These are phyloP conservation scores for Drosophila leonis DNA, from an alignment of 2,888 invertebrate species.

Conservation along the genomic window DNA sequence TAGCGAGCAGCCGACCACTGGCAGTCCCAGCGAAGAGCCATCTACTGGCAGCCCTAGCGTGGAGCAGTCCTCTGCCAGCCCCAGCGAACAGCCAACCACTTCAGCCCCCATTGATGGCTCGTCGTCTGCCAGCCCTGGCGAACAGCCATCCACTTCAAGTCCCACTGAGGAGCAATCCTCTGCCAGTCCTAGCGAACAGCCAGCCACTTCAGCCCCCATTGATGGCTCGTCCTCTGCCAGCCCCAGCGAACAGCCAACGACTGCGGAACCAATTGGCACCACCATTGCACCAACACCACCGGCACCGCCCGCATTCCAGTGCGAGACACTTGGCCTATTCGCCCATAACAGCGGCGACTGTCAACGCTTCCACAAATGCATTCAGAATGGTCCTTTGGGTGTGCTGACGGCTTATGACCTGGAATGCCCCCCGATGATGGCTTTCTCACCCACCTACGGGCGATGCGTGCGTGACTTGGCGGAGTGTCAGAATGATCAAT, in stretches of 20 bases:
- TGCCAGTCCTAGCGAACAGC: slow-evolving; percentile 1
- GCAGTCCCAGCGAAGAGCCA: not conserved
- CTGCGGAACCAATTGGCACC: slow-evolving; percentile 15
- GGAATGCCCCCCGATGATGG: slow-evolving; percentile 55
- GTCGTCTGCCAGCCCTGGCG: slow-evolving; percentile 1
- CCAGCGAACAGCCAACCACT: slow-evolving; percentile 1
- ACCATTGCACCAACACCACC: slow-evolving; percentile 54
- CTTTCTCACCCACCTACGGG: slow-evolving; percentile 54
- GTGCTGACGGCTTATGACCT: slow-evolving; percentile 39
- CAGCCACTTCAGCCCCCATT: not conserved
- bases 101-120: not conserved
- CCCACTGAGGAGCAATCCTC: not conserved
- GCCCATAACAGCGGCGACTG: slow-evolving; percentile 60
- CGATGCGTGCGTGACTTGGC: slow-evolving; percentile 74
- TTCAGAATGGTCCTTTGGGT: slow-evolving; percentile 28
- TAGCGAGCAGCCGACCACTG: not conserved
- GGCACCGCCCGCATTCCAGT: slow-evolving; percentile 48
- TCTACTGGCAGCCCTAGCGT: slow-evolving; percentile 6
- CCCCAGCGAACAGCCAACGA: slow-evolving; percentile 17
- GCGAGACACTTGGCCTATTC: slow-evolving; percentile 45
- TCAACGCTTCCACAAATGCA: slow-evolving; percentile 65
- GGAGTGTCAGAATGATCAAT: slow-evolving; percentile 53
- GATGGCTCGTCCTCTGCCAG: not conserved
- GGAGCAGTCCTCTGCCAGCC: slow-evolving; percentile 3
- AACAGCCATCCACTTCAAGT: not conserved